Evolutionary conservation across 2,113 vertebrate genomes (phyloP).

Genomic region (Halichoeres trimaculatus): DNA sequence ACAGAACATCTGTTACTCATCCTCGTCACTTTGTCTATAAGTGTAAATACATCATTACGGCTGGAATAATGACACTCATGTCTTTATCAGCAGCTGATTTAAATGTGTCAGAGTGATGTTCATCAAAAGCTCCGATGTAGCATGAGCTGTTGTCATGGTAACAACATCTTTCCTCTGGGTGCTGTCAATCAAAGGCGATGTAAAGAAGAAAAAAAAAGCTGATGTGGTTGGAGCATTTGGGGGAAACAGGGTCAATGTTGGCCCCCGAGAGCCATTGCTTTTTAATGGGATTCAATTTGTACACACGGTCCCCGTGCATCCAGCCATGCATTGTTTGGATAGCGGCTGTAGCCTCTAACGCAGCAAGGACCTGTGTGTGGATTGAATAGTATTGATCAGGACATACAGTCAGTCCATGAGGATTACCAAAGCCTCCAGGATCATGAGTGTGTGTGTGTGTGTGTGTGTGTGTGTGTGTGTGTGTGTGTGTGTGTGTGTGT

Average conservation of each 20-base stretch:
- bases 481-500: too few species aligned
- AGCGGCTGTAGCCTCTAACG: conserved; percentile 38
- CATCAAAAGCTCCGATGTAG: conserved; percentile 48
- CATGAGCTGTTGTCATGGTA: conserved; percentile 67
- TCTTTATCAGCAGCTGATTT: conserved; percentile 45
- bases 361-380: conserved; percentile 47
- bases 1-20: conserved; percentile 50
- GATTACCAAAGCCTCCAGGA: conserved; percentile 36
- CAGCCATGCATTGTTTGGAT: conserved; percentile 60
- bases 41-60: conserved; percentile 65
- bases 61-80: conserved; percentile 41
- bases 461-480: too few species aligned
- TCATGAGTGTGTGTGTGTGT: conserved; percentile 7
- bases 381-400: conserved; percentile 81
- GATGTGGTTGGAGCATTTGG: neutral
- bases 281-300: conserved; percentile 71
- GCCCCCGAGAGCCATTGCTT: conserved; percentile 33
- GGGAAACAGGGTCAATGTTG: neutral
- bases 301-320: conserved; percentile 36
- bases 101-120: conserved; percentile 40
- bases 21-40: conserved; percentile 30
- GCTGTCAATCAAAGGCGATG: conserved; percentile 44
- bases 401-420: conserved; percentile 51
- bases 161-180: conserved; percentile 52
- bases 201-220: conserved; percentile 3